Evolutionary conservation across 2,113 vertebrate genomes (phyloP).

Genomic region (Callopanchax toddi): DNA sequence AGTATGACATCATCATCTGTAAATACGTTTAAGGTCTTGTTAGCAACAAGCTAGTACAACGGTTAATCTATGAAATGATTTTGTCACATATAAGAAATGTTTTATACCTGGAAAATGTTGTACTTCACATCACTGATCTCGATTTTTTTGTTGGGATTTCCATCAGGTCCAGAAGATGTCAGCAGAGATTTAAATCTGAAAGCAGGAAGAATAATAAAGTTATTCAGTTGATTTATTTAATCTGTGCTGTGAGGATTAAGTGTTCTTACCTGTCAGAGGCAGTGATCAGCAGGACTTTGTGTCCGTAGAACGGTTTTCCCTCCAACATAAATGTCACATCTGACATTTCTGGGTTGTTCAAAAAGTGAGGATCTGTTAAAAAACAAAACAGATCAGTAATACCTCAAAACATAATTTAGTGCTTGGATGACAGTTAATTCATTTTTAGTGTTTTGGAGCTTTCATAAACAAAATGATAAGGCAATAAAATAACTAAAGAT

Average conservation of each 20-base stretch:
- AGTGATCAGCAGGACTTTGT: conserved; percentile 94
- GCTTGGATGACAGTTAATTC: neutral
- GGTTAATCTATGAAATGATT: neutral
- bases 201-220: too few species aligned
- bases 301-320: conserved; percentile 95
- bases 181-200: conserved; percentile 92
- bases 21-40: conserved; percentile 30
- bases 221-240: neutral
- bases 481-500: too few species aligned
- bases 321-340: conserved; percentile 95
- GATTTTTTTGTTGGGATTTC: conserved; percentile 83
- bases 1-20: conserved; percentile 97
- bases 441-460: neutral
- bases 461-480: neutral
- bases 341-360: conserved; percentile 98
- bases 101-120: conserved; percentile 89
- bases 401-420: neutral
- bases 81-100: neutral
- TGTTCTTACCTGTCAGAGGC: conserved; percentile 90
- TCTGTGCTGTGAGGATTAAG: neutral
- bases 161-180: conserved; percentile 82
- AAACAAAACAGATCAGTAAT: neutral
- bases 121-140: conserved; percentile 92
- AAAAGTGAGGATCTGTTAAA: conserved; percentile 90
- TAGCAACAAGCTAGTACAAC: neutral